Conservation (phyloP, 2,888 invertebrate species). For the Parasteatoda lunata region DNA sequence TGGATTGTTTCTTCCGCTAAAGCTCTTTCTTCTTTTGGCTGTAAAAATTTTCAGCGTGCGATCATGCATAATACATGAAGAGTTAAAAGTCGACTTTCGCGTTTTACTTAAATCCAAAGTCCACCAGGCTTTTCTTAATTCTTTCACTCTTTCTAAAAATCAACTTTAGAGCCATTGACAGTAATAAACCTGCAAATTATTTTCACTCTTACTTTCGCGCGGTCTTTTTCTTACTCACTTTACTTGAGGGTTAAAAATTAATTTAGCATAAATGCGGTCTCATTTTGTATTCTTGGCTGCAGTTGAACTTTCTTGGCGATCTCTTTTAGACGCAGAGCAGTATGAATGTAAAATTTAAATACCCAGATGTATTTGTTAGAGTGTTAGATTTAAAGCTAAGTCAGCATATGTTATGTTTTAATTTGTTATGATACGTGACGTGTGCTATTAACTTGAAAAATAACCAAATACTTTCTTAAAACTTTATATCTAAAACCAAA, state of each 20-base stretch:
- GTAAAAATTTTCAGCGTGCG: constrained; percentile 9
- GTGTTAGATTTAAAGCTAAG: no score
- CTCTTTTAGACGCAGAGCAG: constrained; percentile 8
- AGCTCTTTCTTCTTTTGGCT: not conserved
- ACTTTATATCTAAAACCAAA: no score
- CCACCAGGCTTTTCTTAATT: constrained; percentile 13
- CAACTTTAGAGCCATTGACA: constrained; percentile 39
- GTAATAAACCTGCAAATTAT: constrained; percentile 52
- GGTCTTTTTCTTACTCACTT: constrained; percentile 28
- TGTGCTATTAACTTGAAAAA: no score
- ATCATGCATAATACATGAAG: constrained; percentile 47
- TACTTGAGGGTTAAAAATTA: constrained; percentile 40
- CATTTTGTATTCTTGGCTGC: not conserved
- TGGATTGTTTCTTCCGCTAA: constrained; percentile 14
- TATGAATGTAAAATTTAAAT: not conserved
- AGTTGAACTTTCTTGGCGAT: not conserved
- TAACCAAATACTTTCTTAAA: no score
- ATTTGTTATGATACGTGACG: no score
- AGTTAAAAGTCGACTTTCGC: constrained; percentile 19
- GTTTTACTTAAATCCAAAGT: constrained; percentile 29
- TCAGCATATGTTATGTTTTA: no score
- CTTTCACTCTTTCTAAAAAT: constrained; percentile 3
- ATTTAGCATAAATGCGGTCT: constrained; percentile 55
- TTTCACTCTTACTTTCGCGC: not conserved
- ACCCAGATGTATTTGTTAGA: no score